phyloP scores from a whole-genome alignment of 92 coral and sea anemone species.

The Bergia puertoricense region DNA sequence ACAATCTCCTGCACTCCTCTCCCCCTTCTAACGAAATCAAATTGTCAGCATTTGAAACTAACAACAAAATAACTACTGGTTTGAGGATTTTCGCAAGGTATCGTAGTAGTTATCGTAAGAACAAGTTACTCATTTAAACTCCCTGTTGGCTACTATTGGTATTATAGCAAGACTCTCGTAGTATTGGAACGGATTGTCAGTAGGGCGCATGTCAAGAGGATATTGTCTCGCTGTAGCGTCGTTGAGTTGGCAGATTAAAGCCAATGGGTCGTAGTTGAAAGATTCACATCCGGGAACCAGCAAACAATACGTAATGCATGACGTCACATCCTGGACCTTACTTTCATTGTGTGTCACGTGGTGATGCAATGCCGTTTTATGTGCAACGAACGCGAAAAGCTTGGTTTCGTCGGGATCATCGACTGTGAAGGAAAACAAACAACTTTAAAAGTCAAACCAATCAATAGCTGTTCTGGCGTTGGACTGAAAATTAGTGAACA shows the following conservation, averaged over 20 bases:
- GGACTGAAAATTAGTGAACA: too few species aligned
- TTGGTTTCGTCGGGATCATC: background rate
- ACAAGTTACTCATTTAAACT: background rate
- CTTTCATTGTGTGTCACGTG: background rate
- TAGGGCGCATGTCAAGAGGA: background rate
- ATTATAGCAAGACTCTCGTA: background rate
- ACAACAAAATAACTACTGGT: too few species aligned
- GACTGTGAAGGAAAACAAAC: background rate
- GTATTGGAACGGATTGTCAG: background rate
- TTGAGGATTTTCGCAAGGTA: background rate
- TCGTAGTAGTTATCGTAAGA: background rate
- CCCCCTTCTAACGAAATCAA: too few species aligned
- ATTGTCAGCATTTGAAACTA: too few species aligned
- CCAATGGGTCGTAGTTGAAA: background rate
- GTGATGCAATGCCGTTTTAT: background rate
- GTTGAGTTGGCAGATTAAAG: background rate
- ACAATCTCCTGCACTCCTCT: too few species aligned
- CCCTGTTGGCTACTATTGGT: background rate
- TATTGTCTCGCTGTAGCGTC: background rate
- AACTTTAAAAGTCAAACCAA: background rate
- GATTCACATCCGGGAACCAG: background rate
- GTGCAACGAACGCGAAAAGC: background rate
- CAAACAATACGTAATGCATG: slow-evolving; percentile 4
- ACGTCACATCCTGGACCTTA: background rate
- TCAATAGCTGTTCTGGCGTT: background rate